phyloP scores from a whole-genome alignment of 1,140 invertebrate genomes.

The Leptinotarsa lineolata region DNA sequence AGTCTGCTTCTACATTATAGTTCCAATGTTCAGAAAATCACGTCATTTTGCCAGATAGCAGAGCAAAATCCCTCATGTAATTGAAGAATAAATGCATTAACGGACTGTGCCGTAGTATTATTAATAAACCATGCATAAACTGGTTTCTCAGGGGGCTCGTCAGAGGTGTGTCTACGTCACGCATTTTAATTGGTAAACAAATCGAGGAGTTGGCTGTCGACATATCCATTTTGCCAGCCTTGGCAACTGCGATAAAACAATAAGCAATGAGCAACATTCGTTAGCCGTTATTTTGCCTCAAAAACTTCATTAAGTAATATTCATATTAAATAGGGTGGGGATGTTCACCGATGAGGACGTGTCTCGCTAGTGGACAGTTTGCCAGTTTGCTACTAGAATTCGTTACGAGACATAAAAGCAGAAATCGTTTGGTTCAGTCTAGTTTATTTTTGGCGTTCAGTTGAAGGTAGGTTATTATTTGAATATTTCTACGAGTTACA shows the following conservation, averaged over 20 bases:
- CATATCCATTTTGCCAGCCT: not conserved
- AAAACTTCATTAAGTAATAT: not conserved
- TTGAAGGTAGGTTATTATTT: not conserved
- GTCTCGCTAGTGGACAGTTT: not conserved
- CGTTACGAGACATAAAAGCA: not conserved
- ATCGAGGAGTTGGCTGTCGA: not conserved
- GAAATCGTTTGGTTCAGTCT: not conserved
- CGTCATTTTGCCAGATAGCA: too few relatives aligned
- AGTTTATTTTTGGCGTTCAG: not conserved
- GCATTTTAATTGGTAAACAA: not conserved
- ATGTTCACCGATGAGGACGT: not conserved
- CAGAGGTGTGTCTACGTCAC: slow-evolving; percentile 1
- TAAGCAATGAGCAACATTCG: not conserved
- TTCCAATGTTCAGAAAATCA: too few relatives aligned
- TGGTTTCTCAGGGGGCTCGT: not conserved
- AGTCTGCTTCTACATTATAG: too few relatives aligned
- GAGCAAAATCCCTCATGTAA: too few relatives aligned
- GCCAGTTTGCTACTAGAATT: not conserved
- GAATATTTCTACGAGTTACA: not conserved
- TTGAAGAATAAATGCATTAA: too few relatives aligned
- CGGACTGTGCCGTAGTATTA: too few relatives aligned
- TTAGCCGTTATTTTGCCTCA: not conserved
- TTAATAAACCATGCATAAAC: not conserved
- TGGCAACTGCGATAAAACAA: not conserved
- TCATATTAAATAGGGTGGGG: not conserved